phyloP scores from a whole-genome alignment of 2,797 vertebrate genomes.

The Dendrocincla tyrannina region DNA sequence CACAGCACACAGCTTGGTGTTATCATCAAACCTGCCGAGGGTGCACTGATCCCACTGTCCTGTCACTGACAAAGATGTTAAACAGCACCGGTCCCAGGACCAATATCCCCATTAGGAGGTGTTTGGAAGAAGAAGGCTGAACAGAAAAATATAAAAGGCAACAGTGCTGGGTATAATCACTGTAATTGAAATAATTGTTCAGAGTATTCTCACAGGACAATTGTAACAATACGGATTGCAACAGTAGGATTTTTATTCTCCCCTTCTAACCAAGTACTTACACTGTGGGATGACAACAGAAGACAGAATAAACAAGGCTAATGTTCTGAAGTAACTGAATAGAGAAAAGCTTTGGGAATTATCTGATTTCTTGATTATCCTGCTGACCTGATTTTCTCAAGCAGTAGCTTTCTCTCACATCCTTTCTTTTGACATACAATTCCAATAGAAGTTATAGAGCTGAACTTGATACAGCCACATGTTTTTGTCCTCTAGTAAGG shows the following conservation, averaged over 20 bases:
- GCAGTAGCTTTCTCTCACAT: neutral
- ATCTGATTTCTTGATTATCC: neutral
- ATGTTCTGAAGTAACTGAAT: neutral
- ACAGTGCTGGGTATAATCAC: neutral
- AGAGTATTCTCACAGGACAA: neutral
- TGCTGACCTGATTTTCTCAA: neutral
- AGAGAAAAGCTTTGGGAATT: neutral
- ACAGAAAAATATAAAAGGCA: neutral
- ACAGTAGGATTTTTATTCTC: neutral
- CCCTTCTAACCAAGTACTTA: neutral
- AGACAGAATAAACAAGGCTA: neutral
- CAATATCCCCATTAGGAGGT: neutral
- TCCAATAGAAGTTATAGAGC: neutral
- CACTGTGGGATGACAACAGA: neutral
- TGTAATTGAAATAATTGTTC: neutral
- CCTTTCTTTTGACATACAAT: neutral
- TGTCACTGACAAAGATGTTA: neutral
- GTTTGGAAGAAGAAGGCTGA: neutral
- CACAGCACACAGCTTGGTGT: neutral
- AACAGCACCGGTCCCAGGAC: neutral
- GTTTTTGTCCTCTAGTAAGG: neutral
- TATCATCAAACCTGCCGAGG: neutral
- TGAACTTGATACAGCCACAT: rapidly evolving
- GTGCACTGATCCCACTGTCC: neutral
- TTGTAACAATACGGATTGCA: neutral